These are phyloP conservation scores for Anoncus sp. DNA, from an alignment of 2,888 invertebrate genomes.

Conservation along the genomic window DNA sequence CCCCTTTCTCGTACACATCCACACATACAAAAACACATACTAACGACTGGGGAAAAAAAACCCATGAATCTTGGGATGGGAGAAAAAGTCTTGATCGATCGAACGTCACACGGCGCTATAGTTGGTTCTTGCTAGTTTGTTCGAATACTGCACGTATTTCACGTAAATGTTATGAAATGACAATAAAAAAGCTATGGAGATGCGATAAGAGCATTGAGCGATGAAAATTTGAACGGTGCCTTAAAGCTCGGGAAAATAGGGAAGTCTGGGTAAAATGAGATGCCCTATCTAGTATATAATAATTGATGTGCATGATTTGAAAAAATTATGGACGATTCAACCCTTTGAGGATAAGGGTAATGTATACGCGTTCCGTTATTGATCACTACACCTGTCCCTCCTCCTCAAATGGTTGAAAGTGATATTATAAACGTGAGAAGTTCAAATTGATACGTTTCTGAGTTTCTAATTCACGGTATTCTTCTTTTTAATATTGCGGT, in stretches of 20 bases:
- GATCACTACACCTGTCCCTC: too few relatives aligned
- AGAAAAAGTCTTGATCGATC: conserved; percentile 33
- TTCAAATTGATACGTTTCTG: too few relatives aligned
- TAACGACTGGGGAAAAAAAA: conserved; percentile 24
- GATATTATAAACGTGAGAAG: too few relatives aligned
- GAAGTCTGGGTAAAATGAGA: background rate
- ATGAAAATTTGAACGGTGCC: background rate
- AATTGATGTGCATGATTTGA: too few relatives aligned
- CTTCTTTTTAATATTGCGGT: too few relatives aligned
- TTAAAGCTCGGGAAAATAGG: background rate
- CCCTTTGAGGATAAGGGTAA: too few relatives aligned
- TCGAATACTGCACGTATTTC: background rate
- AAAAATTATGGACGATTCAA: background rate
- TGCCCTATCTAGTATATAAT: background rate
- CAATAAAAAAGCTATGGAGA: background rate
- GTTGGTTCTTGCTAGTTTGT: background rate
- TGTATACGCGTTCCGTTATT: too few relatives aligned
- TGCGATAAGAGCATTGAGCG: background rate
- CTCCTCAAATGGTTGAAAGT: too few relatives aligned
- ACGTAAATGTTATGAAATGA: background rate
- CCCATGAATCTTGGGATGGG: background rate
- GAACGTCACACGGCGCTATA: background rate
- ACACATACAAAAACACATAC: conserved; percentile 2
- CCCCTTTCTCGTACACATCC: too few relatives aligned
- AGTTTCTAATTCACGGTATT: too few relatives aligned